phyloP scores from a whole-genome alignment of 2,113 vertebrate genomes.

The Grantiella picta region DNA sequence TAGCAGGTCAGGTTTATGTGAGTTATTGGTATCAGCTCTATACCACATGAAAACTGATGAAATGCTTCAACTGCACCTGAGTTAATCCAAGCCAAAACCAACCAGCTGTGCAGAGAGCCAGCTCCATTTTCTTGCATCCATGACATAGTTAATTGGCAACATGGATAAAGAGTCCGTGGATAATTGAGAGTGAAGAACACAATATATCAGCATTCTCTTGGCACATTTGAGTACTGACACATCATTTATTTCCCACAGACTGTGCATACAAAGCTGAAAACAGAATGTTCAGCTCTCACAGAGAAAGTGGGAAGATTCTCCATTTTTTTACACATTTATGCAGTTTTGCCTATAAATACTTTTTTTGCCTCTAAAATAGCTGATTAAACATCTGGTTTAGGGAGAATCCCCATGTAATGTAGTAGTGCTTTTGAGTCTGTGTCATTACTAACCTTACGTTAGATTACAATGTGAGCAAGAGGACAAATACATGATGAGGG shows the following conservation, averaged over 20 bases:
- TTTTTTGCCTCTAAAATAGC: background rate
- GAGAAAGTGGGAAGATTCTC: background rate
- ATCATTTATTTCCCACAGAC: slow-evolving; percentile 22
- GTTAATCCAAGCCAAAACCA: background rate
- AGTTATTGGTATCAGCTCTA: background rate
- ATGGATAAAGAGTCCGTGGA: background rate
- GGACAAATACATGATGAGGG: background rate
- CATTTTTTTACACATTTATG: background rate
- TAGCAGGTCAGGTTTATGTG: background rate
- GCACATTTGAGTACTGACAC: background rate
- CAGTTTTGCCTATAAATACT: background rate
- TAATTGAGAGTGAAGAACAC: background rate
- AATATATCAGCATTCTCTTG: slow-evolving; percentile 17
- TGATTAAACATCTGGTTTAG: background rate
- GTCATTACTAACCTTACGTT: background rate
- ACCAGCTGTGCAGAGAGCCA: background rate
- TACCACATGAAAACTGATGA: background rate
- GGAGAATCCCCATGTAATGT: background rate
- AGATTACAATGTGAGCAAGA: background rate
- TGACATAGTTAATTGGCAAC: background rate
- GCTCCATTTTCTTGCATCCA: background rate
- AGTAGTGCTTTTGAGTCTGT: background rate
- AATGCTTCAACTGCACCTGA: background rate
- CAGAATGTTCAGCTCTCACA: background rate
- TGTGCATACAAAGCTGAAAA: background rate